Evolutionary conservation across 2,888 invertebrate genomes (phyloP).

Genomic region (Ecdyonurus torrentis): DNA sequence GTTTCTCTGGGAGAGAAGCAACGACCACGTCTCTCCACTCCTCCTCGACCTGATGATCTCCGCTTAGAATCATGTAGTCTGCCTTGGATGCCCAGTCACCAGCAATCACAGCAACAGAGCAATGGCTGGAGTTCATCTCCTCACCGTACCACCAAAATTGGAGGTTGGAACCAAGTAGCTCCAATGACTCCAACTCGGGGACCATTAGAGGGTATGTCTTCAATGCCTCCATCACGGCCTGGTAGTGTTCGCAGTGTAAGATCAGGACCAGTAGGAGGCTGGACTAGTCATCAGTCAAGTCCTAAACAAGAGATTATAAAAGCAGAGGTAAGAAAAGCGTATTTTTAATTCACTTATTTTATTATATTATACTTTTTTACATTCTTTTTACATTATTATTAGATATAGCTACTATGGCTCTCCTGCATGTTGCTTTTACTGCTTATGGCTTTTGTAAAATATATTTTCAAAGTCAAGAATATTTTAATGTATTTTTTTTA

Average conservation of each 20-base stretch:
- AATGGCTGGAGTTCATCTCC: neutral
- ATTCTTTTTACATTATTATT: neutral
- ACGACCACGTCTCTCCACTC: neutral
- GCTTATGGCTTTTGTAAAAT: neutral
- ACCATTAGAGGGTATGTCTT: neutral
- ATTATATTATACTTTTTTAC: neutral
- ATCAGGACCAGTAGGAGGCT: constrained; percentile 10
- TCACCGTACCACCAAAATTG: neutral
- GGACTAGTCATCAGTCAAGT: constrained; percentile 11
- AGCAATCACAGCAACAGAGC: neutral
- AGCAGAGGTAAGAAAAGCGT: constrained; percentile 15
- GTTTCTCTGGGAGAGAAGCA: neutral
- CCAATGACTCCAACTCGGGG: constrained; percentile 2
- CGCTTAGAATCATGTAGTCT: neutral
- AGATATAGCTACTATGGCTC: neutral
- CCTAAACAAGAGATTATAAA: constrained; percentile 12
- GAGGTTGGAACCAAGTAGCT: constrained; percentile 1
- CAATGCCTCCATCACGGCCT: neutral
- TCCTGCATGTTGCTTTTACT: neutral
- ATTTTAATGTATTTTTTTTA: too few species aligned
- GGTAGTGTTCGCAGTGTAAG: constrained; percentile 10
- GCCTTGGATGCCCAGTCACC: constrained; percentile 4
- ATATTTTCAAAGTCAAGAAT: too few species aligned
- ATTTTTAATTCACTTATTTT: too few species aligned
- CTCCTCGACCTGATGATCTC: neutral